These are phyloP conservation scores for Vulpes vulpes DNA, from an alignment of 2,113 vertebrate genomes.

Conservation along the genomic window DNA sequence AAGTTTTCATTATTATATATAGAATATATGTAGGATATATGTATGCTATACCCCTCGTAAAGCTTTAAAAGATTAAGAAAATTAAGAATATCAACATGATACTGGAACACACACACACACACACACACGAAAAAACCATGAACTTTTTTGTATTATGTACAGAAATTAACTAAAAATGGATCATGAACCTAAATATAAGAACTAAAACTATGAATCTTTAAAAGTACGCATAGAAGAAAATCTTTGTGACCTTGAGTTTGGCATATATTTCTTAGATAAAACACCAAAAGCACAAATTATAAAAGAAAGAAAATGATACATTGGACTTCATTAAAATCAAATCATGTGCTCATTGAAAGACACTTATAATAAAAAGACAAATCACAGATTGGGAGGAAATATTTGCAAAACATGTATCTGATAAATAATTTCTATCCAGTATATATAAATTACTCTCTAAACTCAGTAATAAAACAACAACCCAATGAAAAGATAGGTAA, in stretches of 20 bases:
- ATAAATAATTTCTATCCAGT: neutral
- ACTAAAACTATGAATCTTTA: neutral
- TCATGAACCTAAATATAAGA: neutral
- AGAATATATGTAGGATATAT: neutral
- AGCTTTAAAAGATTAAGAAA: constrained; percentile 2
- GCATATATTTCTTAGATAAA: neutral
- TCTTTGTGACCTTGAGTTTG: neutral
- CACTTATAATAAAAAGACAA: neutral
- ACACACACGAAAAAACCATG: neutral
- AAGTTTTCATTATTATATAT: neutral
- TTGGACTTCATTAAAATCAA: neutral
- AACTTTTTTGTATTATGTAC: neutral
- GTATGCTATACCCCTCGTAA: neutral
- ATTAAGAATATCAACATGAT: neutral
- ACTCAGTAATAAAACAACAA: neutral
- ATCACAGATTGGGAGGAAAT: neutral
- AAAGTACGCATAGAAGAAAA: neutral
- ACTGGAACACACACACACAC: neutral
- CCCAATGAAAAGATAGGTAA: neutral
- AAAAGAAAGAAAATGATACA: constrained; percentile 1
- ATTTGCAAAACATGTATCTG: neutral
- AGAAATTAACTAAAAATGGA: neutral
- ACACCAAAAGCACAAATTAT: neutral
- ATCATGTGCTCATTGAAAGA: neutral
- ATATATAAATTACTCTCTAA: neutral